A percentile compares a stretch with the other conserved stretches of the same genome.
phyloP scores from a whole-genome alignment of 2,797 vertebrate species.

The Megalops cyprinoides region DNA sequence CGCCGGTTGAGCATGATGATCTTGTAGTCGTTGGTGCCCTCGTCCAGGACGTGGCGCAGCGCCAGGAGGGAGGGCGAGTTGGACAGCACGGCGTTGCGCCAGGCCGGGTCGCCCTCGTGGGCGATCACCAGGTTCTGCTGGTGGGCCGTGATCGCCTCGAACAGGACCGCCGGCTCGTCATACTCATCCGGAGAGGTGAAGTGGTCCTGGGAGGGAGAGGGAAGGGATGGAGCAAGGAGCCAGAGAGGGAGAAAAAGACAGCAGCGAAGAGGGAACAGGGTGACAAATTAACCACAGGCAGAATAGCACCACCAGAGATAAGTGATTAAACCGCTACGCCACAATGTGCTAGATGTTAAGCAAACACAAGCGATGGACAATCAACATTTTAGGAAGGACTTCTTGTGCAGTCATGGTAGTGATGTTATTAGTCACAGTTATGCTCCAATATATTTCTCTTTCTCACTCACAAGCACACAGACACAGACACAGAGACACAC shows the following conservation, averaged over 20 bases:
- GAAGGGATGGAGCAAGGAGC: background rate
- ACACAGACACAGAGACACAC: background rate
- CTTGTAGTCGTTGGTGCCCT: slow-evolving; percentile 97
- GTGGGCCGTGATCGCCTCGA: slow-evolving; percentile 92
- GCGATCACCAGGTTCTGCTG: slow-evolving; percentile 95
- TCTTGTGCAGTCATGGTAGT: no score
- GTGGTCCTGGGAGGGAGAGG: slow-evolving; percentile 84
- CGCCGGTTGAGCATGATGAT: slow-evolving; percentile 97
- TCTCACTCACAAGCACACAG: no score
- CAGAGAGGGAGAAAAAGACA: background rate
- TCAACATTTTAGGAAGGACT: no score
- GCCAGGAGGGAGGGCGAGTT: slow-evolving; percentile 92
- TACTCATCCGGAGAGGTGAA: slow-evolving; percentile 98
- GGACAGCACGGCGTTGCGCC: slow-evolving; percentile 95
- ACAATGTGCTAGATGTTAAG: no score
- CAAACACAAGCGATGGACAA: no score
- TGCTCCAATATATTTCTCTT: no score
- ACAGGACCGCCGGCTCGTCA: slow-evolving; percentile 92
- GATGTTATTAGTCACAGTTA: no score
- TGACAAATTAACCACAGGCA: background rate
- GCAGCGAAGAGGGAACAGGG: background rate
- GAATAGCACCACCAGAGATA: background rate
- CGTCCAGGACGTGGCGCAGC: slow-evolving; percentile 93
- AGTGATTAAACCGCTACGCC: background rate
- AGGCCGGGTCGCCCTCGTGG: slow-evolving; percentile 95